Conservation (phyloP, 2,797 vertebrate genomes). For the Gymnoscopelus microlampas region DNA sequence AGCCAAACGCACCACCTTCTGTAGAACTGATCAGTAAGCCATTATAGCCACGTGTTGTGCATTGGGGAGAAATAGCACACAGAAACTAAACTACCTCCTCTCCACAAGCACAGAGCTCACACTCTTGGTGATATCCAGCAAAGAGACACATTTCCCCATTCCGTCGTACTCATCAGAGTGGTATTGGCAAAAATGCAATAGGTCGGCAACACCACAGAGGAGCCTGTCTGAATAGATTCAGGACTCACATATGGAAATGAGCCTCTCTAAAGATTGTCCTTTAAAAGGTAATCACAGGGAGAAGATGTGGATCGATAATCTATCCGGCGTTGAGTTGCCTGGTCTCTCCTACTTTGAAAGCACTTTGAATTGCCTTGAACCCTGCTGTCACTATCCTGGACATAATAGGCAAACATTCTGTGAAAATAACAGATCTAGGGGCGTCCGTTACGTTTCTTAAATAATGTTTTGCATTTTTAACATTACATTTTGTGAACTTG, state of each 20-base stretch:
- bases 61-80: not conserved
- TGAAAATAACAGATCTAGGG: not conserved
- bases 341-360: not conserved
- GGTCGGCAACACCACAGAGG: constrained; percentile 3
- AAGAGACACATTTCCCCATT: not conserved
- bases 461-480: too few species aligned
- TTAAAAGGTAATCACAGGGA: constrained; percentile 27
- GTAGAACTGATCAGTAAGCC: not conserved
- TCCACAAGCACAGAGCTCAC: not conserved
- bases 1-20: not conserved
- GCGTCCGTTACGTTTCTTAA: too few species aligned
- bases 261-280: constrained; percentile 16
- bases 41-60: not conserved
- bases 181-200: constrained; percentile 32
- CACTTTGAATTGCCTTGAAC: too few species aligned
- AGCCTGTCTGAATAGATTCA: constrained; percentile 27
- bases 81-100: not conserved
- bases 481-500: too few species aligned
- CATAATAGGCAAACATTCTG: too few species aligned
- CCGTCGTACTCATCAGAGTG: not conserved
- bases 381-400: too few species aligned
- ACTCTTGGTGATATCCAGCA: not conserved
- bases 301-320: constrained; percentile 28
- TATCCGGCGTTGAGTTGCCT: constrained; percentile 3
- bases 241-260: constrained; percentile 15